Evolutionary conservation across 1,140 invertebrate species (phyloP), one percentile per base, ranked within the genome.

Genomic region (Drosophila burlai): DNA sequence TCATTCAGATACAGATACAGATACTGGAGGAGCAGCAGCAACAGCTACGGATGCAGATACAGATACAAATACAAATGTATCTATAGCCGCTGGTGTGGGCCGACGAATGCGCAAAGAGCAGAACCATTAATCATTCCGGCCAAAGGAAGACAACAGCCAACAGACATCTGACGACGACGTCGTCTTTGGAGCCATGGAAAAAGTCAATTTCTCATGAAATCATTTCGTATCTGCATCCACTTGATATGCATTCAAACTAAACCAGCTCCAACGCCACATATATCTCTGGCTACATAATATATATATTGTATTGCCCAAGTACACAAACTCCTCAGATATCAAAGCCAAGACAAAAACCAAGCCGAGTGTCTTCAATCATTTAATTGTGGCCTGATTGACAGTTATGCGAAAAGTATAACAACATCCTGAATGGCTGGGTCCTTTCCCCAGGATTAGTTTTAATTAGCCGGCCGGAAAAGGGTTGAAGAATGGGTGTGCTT

Each of bases 141-240:
- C 71, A 71, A 73, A 86, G 83, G 82, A 85, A 85, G 78, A 85
- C 82, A 85, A 81, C 78, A 71, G 75, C 50, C 76, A 76, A 83
- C 71, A 73, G 71, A 83, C 82, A 67, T 64, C 71, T 65, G 77
- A 89, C 69, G 84, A 63, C 61, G 83, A 87, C 73, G 78, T 66
- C 71, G 71, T 49, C 61, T 73, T 69, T 68, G 81, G 65, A 72
- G 69, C 74, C 38, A 73, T 65, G 76, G 73, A 91, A 92, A 92
- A 92, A 92, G 91, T 92, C 91, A 91, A 92, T 92, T 92, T 92
- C 91, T 91, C 87, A 91, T 92, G 84, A 80, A 92, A 92, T 92
- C 83, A 77, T 86, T 84, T 77, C 79, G 83, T 87, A 90, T 83
- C 80, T 89, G 80, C 81, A 89, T 67, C 55, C 72, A 85, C 72